Percentiles rank a stretch among this genome's conserved stretches.
phyloP scores from a whole-genome alignment of 2,113 vertebrate species.

The Sterna hirundo region DNA sequence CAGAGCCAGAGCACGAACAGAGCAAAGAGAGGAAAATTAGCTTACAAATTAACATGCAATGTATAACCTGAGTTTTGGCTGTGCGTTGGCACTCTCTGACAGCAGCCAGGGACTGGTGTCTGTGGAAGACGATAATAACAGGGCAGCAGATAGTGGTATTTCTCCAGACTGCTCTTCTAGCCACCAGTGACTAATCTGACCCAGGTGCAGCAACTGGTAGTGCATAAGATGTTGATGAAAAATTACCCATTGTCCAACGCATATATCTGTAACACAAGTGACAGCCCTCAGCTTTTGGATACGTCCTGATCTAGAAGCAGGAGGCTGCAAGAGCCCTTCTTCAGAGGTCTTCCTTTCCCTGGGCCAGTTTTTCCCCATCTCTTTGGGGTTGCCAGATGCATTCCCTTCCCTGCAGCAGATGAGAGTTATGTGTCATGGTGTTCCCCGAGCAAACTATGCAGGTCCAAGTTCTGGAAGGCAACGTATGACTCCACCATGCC shows the following conservation, averaged over 20 bases:
- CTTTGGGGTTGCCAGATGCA: neutral
- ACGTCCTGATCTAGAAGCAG: neutral
- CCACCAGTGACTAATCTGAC: neutral
- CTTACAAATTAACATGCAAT: neutral
- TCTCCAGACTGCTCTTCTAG: neutral
- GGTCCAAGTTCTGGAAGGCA: neutral
- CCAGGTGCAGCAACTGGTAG: neutral
- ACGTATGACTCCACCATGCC: neutral
- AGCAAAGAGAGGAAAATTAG: slow-evolving; percentile 3
- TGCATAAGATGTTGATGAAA: neutral
- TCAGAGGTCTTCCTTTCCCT: neutral
- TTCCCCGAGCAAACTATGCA: neutral
- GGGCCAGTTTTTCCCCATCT: neutral
- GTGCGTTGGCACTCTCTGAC: neutral
- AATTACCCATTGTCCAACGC: neutral
- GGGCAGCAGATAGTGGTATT: neutral
- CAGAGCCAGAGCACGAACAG: neutral
- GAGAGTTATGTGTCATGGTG: neutral
- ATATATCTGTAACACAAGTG: neutral
- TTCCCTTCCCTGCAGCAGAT: neutral
- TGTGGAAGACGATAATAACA: neutral
- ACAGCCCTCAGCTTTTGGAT: neutral
- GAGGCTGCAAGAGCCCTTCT: neutral
- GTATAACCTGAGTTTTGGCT: neutral
- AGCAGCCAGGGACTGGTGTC: neutral